phyloP scores from a whole-genome alignment of 2,797 vertebrate species.

The Okamejei kenojei region DNA sequence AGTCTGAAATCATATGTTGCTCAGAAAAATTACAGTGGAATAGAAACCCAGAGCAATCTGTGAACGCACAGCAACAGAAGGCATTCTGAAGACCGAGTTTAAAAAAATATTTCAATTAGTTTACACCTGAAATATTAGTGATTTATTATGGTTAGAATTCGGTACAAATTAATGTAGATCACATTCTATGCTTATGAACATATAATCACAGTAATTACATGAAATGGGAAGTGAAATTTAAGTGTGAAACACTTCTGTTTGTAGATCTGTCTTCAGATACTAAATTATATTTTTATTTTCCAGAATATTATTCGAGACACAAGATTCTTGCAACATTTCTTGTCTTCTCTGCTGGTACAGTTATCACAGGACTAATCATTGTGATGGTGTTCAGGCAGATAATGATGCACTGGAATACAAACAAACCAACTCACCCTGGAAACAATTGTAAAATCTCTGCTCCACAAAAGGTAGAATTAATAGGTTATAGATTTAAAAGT shows the following conservation, averaged over 20 bases:
- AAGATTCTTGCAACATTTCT: slow-evolving; percentile 82
- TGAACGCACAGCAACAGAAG: neutral
- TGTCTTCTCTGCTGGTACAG: slow-evolving; percentile 80
- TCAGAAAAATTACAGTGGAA: neutral
- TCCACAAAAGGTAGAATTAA: slow-evolving; percentile 66
- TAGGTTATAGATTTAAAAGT: slow-evolving; percentile 23
- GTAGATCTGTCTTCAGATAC: neutral
- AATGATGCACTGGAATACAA: slow-evolving; percentile 63
- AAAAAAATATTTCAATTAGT: neutral
- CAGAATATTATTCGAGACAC: slow-evolving; percentile 71
- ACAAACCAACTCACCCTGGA: slow-evolving; percentile 58
- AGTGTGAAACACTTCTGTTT: neutral
- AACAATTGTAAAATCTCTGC: slow-evolving; percentile 60
- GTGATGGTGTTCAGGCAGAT: slow-evolving; percentile 76
- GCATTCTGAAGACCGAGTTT: neutral
- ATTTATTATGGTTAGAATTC: neutral
- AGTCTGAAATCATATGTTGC: neutral
- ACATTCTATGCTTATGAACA: neutral
- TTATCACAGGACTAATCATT: slow-evolving; percentile 80
- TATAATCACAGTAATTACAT: neutral
- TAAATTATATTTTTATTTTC: slow-evolving; percentile 47
- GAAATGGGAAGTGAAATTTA: neutral
- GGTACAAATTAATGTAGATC: neutral
- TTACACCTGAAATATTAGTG: neutral
- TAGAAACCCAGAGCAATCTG: neutral